Evolutionary conservation across 2,888 invertebrate genomes (phyloP).

Genomic region (Micoletzkya japonica): DNA sequence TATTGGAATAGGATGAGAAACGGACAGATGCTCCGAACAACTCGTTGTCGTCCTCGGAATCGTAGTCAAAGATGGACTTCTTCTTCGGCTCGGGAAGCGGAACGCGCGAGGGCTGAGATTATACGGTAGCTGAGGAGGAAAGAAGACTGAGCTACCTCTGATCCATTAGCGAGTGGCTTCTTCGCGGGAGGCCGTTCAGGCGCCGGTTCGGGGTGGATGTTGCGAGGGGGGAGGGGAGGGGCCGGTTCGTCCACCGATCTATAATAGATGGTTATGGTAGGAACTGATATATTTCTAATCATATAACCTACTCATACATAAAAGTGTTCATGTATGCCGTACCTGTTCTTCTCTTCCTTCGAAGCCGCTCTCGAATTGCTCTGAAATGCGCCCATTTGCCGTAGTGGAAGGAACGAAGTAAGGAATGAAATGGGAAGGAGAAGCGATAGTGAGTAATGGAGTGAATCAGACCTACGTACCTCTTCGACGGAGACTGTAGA

Average conservation of each 20-base stretch:
- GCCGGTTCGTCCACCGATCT: neutral
- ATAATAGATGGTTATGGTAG: neutral
- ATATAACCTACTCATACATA: neutral
- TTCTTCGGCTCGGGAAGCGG: constrained; percentile 19
- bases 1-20: neutral
- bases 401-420: no score
- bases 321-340: neutral
- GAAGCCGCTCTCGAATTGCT: no score
- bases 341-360: no score
- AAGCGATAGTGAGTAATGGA: no score
- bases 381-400: no score
- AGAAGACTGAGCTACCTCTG: neutral
- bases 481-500: neutral
- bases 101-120: no score
- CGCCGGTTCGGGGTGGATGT: neutral
- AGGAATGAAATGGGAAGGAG: no score
- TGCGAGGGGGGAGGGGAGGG: neutral
- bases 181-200: constrained; percentile 11
- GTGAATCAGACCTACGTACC: neutral
- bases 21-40: constrained; percentile 8
- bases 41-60: constrained; percentile 23
- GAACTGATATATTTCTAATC: neutral
- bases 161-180: no score
- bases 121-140: no score
- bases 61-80: constrained; percentile 26